Base-by-base conservation (phyloP, 2,797 vertebrate genomes). In the Brotula barbata region DNA sequence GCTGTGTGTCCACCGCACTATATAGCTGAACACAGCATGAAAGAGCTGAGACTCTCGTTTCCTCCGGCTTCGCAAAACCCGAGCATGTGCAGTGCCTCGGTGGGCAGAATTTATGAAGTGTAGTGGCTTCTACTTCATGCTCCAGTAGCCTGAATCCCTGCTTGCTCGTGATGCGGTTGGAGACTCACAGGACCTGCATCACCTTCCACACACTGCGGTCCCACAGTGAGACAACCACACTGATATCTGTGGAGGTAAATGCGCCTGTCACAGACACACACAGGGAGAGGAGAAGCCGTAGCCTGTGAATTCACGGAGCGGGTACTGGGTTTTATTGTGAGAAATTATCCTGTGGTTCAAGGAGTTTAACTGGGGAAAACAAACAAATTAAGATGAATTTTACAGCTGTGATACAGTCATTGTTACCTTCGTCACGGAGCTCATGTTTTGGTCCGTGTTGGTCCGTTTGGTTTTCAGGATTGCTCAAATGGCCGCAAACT, bases 51-150 rank as follows among this genome's bases (percentile, higher is more conserved):
- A 25, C 59, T 53, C 19, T 50, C 76, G 64, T 71, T 63, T 56
- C 78, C 77, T 25, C 6, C 1, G 74, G 84, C 75, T 85, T 77
- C 76, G 51, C 51, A 66, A 61, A n/a, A 75, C 44, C 49, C 5
- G 40, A 50, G 65, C 57, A 37, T 71, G 70, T 80, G 68, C 63
- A 16, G 55, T n/a, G 31, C 62, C 17, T 63, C 63, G 44, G 79
- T 73, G 36, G 68, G 68, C 60, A 74, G 72, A 68, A 75, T 86
- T 89, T 82, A 84, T 88, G 77, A 84, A 87, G 78, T 77, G 80
- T 78, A 77, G 75, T 83, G 58, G 57, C 65, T 82, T 65, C 72
- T 53, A 54, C 85, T 89, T 88, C 87, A 85, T 73, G 83, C 83
- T 79, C 68, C 72, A 81, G 56, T 53, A 66, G 73, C 46, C 75